Evolutionary conservation across 2,888 invertebrate genomes (phyloP).

Genomic region (Aethes cnicana): DNA sequence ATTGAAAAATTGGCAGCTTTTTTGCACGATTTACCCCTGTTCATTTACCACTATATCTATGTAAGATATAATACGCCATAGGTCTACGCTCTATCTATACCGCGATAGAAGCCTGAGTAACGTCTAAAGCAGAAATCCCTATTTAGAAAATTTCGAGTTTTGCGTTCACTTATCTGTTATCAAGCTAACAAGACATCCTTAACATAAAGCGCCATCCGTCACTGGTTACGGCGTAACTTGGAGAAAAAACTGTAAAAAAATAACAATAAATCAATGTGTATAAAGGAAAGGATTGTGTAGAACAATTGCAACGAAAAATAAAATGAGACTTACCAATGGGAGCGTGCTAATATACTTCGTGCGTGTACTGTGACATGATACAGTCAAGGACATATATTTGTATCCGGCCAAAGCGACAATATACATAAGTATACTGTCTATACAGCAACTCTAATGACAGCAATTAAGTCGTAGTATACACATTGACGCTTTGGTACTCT

Average conservation of each 20-base stretch:
- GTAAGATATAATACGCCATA: neutral
- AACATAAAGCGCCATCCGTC: conserved; percentile 37
- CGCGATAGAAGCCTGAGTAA: conserved; percentile 16
- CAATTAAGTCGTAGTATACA: too few relatives aligned
- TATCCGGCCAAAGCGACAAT: too few relatives aligned
- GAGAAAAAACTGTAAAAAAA: conserved; percentile 69
- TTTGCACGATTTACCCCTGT: neutral
- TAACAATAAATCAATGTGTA: neutral
- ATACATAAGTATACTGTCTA: too few relatives aligned
- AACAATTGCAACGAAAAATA: conserved; percentile 12
- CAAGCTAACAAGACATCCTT: neutral
- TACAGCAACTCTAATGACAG: too few relatives aligned
- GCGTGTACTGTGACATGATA: conserved; percentile 32
- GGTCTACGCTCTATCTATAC: conserved; percentile 4
- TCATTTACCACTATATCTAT: neutral
- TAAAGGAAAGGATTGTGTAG: neutral
- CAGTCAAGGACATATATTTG: too few relatives aligned
- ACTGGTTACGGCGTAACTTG: conserved; percentile 71
- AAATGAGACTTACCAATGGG: conserved; percentile 54
- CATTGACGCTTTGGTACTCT: too few relatives aligned
- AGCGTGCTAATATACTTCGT: conserved; percentile 33
- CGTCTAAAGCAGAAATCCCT: conserved; percentile 26
- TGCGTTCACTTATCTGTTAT: conserved; percentile 6
- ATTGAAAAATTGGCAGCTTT: neutral
- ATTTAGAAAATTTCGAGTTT: conserved; percentile 13